Percentiles rank a stretch among this genome's conserved stretches.
Evolutionary conservation across 2,797 vertebrate genomes (phyloP).

Genomic region (Peromyscus nudipes): DNA sequence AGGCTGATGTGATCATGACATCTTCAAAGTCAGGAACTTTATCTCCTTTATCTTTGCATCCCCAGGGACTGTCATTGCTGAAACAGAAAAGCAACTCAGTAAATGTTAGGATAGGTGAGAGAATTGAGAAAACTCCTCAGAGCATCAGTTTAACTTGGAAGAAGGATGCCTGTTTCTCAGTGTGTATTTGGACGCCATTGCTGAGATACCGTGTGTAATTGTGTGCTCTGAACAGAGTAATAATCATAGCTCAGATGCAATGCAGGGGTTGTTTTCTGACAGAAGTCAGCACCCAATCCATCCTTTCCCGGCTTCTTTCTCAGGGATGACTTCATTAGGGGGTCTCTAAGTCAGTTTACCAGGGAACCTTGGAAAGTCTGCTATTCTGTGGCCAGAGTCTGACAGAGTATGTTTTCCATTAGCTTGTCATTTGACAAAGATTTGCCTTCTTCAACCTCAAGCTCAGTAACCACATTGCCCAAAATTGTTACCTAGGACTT

Average conservation of each 20-base stretch:
- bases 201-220: not conserved
- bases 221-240: not conserved
- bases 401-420: not conserved
- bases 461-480: not conserved
- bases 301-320: not conserved
- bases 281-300: not conserved
- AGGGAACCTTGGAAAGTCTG: not conserved
- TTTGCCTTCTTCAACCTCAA: not conserved
- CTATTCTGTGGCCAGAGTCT: not conserved
- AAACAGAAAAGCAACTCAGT: not conserved
- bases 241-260: not conserved
- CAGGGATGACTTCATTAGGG: not conserved
- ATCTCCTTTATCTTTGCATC: slow-evolving; percentile 29
- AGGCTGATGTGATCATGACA: not conserved
- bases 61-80: not conserved
- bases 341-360: not conserved
- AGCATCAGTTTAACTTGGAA: not conserved
- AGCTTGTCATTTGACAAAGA: not conserved
- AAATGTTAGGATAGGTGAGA: not conserved
- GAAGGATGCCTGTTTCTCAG: not conserved
- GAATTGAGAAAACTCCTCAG: not conserved
- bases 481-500: not conserved
- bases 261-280: not conserved
- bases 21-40: not conserved
- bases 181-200: not conserved